Conservation (phyloP, 2,888 invertebrate species). For the Liodrosophila aerea region DNA sequence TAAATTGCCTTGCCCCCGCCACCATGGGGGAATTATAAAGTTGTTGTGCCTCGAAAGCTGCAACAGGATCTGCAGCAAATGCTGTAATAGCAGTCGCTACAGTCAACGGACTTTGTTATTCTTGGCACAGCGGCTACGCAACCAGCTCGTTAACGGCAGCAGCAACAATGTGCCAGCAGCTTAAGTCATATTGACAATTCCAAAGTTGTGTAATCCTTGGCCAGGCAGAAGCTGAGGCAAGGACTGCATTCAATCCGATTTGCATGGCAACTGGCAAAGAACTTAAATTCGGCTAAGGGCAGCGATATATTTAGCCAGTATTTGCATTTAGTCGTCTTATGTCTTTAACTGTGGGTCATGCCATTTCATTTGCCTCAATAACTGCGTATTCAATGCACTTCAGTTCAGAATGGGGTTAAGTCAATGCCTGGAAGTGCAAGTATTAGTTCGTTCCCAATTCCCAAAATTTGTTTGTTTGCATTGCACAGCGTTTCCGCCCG, state of each 20-base stretch:
- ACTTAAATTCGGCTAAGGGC: conserved; percentile 36
- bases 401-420: conserved; percentile 31
- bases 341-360: conserved; percentile 65
- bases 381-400: conserved; percentile 28
- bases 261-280: conserved; percentile 40
- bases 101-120: conserved; percentile 56
- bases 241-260: conserved; percentile 46
- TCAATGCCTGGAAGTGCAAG: conserved; percentile 35
- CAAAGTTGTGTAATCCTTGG: conserved; percentile 52
- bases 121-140: conserved; percentile 60
- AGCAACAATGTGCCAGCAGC: conserved; percentile 52
- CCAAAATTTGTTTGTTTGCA: conserved; percentile 48
- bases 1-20: conserved; percentile 44
- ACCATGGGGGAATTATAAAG: conserved; percentile 40
- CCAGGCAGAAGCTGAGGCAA: neutral
- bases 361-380: conserved; percentile 38
- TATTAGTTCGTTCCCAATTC: conserved; percentile 23
- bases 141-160: conserved; percentile 60
- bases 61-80: neutral
- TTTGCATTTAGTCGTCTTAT: conserved; percentile 71
- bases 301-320: conserved; percentile 66
- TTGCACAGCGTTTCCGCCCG: conserved; percentile 32
- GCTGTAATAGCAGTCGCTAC: conserved; percentile 4
- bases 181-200: conserved; percentile 57
- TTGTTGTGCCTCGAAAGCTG: conserved; percentile 33